Base-by-base conservation (phyloP, 1,140 invertebrate genomes). In the Aphaenogaster floridana region DNA sequence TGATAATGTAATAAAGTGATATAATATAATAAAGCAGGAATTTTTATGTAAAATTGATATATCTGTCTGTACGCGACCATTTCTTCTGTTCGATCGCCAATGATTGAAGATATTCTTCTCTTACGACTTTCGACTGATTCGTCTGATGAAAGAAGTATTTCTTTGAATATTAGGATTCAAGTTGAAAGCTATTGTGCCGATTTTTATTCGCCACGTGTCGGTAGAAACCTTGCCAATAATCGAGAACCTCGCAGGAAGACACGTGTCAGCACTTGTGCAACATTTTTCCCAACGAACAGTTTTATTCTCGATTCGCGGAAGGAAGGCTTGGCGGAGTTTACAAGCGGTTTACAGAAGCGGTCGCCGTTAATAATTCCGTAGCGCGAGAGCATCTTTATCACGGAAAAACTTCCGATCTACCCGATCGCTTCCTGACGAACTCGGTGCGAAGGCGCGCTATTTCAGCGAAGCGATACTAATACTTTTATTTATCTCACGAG, bases 321-420 rank as follows among this genome's bases (percentile, higher is more conserved):
- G 17, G 3, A 48, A n/a, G 28, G 6, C 7, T 5, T 7, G 8
- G 15, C 0, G 21, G 21, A 69, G 17, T 81, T 54, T 59, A 72
- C 42, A 45, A 81, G 21, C 79, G 52, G 66, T 81, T 81, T 71
- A 81, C 21, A 72, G 48, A 39, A 81, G 66, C 39, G 36, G 9
- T 45, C 39, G 36, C 48, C 50, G 54, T 81, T 69, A 81, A 81
- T 81, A 72, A 81, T 81, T 81, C 50, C 36, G 48, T 9, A 21
- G 64, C n/a, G 64, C n/a, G 48, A 80, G n/a, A 39, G 21, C 79
- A 45, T 81, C 79, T 81, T 72, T 81, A 81, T 81, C 52, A 57
- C n/a, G 50, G 13, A 3, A 28, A 34, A 72, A 81, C 66, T 81
- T 81, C 71, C 64, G 36, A 81, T 8, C 8, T 21, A 9, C 48